phyloP scores from a whole-genome alignment of 2,888 invertebrate species.

The Rhingia rostrata region DNA sequence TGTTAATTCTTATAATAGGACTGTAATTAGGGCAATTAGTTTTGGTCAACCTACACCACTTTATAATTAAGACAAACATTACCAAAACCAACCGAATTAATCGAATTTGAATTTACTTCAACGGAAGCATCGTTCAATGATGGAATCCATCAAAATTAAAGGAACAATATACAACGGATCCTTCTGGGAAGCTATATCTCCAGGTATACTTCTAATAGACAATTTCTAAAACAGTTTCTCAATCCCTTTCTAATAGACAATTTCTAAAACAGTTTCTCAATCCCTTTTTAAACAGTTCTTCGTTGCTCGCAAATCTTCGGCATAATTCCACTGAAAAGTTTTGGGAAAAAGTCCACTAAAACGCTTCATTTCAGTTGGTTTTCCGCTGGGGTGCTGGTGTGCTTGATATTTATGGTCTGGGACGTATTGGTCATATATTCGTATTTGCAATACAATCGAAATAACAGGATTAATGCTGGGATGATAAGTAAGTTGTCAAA shows the following conservation, averaged over 20 bases:
- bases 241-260: background rate
- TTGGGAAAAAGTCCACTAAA: background rate
- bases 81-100: background rate
- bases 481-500: conserved; percentile 37
- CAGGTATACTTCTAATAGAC: conserved; percentile 22
- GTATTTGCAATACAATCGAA: conserved; percentile 4
- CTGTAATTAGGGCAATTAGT: too few species aligned
- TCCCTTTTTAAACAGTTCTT: conserved; percentile 15
- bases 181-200: conserved; percentile 49
- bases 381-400: conserved; percentile 26
- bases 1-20: too few species aligned
- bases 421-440: conserved; percentile 29
- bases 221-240: background rate
- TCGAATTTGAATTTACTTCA: background rate
- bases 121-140: background rate
- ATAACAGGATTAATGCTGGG: conserved; percentile 10
- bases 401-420: conserved; percentile 44
- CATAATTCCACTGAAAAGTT: conserved; percentile 49
- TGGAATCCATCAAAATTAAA: conserved; percentile 10
- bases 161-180: conserved; percentile 22
- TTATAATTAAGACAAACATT: background rate
- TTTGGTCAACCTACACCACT: background rate
- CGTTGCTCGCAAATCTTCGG: conserved; percentile 55
- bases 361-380: conserved; percentile 47
- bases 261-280: background rate